Percentiles rank a stretch among this genome's conserved stretches.
phyloP scores from a whole-genome alignment of 2,888 invertebrate species.

The Criorhina ranunculi region DNA sequence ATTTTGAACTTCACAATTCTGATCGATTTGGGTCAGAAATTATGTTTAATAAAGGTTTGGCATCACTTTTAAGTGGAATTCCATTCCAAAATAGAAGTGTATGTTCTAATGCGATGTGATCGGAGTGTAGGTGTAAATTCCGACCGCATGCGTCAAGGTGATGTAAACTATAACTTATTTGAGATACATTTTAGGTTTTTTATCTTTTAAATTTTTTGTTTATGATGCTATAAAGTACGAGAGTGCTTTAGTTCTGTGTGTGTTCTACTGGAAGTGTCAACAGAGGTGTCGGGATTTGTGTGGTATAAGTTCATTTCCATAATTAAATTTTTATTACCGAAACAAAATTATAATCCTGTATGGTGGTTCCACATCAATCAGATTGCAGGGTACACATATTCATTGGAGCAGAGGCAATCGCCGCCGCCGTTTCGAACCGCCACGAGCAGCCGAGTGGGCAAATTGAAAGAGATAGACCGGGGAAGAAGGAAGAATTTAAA shows the following conservation, averaged over 20 bases:
- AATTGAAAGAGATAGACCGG: constrained; percentile 42
- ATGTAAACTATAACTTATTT: constrained; percentile 10
- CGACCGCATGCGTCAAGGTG: constrained; percentile 9
- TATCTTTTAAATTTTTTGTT: constrained; percentile 6
- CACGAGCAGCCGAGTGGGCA: constrained; percentile 12
- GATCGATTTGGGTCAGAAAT: constrained; percentile 57
- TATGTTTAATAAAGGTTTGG: constrained; percentile 17
- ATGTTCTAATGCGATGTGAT: constrained; percentile 22
- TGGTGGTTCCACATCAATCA: constrained; percentile 63
- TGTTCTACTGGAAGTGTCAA: constrained; percentile 36
- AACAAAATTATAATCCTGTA: constrained; percentile 62
- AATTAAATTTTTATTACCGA: constrained; percentile 70
- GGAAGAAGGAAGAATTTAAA: constrained; percentile 45
- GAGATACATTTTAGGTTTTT: constrained; percentile 3
- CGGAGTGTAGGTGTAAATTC: constrained; percentile 34
- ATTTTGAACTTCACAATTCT: constrained; percentile 58
- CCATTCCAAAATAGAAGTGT: not conserved
- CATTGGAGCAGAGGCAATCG: constrained; percentile 46
- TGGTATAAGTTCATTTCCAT: constrained; percentile 61
- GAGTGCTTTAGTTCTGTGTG: not conserved
- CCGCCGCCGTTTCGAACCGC: not conserved
- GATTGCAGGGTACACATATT: constrained; percentile 59
- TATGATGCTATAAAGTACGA: constrained; percentile 20
- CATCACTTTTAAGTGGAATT: constrained; percentile 24
- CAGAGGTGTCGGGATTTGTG: constrained; percentile 21